Evolutionary conservation across 1,140 invertebrate genomes (phyloP).

Genomic region (Drosophila pandora): DNA sequence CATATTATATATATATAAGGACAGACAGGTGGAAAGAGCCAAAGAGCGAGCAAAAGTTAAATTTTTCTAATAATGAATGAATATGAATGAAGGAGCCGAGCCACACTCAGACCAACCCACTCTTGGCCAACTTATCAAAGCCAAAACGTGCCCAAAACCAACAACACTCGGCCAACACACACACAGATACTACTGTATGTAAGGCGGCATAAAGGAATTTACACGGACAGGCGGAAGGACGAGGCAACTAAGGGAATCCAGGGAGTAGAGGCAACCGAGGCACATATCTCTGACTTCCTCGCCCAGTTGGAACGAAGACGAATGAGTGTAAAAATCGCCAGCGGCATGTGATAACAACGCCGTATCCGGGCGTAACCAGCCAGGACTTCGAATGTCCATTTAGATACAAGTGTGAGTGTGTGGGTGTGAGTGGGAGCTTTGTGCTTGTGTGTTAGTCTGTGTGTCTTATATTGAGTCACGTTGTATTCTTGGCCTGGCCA

Average conservation of each 20-base stretch:
- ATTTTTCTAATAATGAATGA: conserved; percentile 83
- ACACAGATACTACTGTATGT: neutral
- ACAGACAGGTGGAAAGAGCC: conserved; percentile 27
- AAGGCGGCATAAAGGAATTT: conserved; percentile 60
- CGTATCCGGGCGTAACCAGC: conserved; percentile 49
- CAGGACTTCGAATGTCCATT: conserved; percentile 80
- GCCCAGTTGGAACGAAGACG: conserved; percentile 80
- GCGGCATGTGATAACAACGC: conserved; percentile 78
- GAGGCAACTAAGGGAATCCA: neutral
- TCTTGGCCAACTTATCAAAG: conserved; percentile 70
- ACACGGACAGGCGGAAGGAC: conserved; percentile 44
- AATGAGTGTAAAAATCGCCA: conserved; percentile 80
- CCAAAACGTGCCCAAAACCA: conserved; percentile 79
- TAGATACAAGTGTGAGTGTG: conserved; percentile 35
- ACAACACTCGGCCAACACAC: conserved; percentile 58
- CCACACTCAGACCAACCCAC: conserved; percentile 41
- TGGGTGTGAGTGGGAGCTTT: conserved; percentile 9
- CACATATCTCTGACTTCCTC: conserved; percentile 62
- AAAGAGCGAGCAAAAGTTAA: conserved; percentile 57
- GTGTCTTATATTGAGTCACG: conserved; percentile 70
- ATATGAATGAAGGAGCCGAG: conserved; percentile 70
- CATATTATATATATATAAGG: conserved; percentile 2
- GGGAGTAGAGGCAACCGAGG: conserved; percentile 7
- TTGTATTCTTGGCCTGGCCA: conserved; percentile 78
- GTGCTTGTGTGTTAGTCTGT: conserved; percentile 23